These are phyloP conservation scores for Chrysocyon brachyurus DNA, from an alignment of 2,797 vertebrate species.

Conservation along the genomic window DNA sequence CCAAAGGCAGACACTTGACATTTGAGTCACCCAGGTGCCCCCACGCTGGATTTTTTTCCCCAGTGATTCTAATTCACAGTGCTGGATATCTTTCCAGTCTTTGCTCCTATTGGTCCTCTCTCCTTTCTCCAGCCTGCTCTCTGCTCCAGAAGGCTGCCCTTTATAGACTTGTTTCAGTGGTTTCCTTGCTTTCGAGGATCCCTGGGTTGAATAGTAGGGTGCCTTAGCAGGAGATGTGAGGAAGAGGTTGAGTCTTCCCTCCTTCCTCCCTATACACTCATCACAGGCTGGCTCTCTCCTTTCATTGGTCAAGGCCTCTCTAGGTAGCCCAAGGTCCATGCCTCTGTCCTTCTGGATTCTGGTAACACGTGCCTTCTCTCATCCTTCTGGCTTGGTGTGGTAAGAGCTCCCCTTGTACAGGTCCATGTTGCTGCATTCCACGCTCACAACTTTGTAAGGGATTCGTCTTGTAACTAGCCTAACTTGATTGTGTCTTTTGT, in stretches of 20 bases:
- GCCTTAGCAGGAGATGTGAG: background rate
- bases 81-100: background rate
- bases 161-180: background rate
- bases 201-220: background rate
- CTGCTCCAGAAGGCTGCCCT: background rate
- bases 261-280: background rate
- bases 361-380: background rate
- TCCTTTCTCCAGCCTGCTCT: background rate
- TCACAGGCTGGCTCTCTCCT: background rate
- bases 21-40: no score
- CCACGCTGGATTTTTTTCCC: no score
- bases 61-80: background rate
- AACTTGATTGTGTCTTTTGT: background rate
- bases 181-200: background rate
- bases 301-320: background rate
- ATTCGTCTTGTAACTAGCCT: background rate
- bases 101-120: background rate
- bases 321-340: background rate
- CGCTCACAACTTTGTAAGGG: background rate
- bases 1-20: no score
- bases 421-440: background rate
- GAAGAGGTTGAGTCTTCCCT: background rate
- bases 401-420: background rate
- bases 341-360: background rate
- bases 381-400: background rate